Percentiles rank a stretch among this genome's conserved stretches.
Evolutionary conservation across 2,113 vertebrate species (phyloP).

Genomic region (Cryptomyrus ogoouensis): DNA sequence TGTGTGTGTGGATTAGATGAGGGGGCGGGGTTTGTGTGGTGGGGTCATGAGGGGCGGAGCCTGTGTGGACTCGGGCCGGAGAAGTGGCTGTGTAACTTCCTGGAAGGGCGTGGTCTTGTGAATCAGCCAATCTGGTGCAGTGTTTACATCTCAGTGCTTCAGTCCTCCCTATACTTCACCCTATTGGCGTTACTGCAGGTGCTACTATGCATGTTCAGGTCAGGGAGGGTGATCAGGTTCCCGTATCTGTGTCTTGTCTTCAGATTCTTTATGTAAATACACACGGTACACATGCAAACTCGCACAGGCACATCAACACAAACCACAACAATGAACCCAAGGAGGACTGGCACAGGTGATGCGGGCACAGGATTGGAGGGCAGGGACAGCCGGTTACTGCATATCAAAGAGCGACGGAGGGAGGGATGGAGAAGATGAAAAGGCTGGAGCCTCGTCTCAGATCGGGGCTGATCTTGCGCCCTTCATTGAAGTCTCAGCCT

Average conservation of each 20-base stretch:
- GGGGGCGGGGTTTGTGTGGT: not conserved
- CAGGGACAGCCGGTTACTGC: not conserved
- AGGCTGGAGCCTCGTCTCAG: not conserved
- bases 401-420: not conserved
- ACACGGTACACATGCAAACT: not conserved
- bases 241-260: not conserved
- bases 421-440: conserved; percentile 7
- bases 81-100: not conserved
- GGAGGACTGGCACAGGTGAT: not conserved
- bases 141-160: not conserved
- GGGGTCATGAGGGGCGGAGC: not conserved
- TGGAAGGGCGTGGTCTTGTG: not conserved
- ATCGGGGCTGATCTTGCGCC: conserved; percentile 9
- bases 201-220: not conserved
- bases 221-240: not conserved
- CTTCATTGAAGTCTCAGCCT: conserved; percentile 20
- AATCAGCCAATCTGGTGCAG: not conserved
- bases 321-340: not conserved
- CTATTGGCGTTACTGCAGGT: not conserved
- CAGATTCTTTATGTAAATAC: not conserved
- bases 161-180: not conserved
- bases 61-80: not conserved
- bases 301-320: not conserved
- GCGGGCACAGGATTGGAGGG: not conserved
- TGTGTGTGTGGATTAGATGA: not conserved